A percentile compares a stretch with the other conserved stretches of the same genome.
These are phyloP conservation scores for Ornithoptera alexandrae DNA, from an alignment of 2,888 invertebrate species.

Conservation along the genomic window DNA sequence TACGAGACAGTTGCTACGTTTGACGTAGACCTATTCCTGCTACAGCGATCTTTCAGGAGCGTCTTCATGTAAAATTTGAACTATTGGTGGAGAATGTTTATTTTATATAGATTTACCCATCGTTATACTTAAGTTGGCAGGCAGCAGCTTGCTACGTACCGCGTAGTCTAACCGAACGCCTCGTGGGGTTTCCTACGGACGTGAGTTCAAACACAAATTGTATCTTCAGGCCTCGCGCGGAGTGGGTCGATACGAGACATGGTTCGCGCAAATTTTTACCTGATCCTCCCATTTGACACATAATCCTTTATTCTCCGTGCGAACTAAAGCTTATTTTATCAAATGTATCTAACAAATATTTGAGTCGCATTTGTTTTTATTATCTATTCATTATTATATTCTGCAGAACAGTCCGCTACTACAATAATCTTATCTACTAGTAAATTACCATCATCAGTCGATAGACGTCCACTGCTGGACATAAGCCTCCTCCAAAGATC, in stretches of 20 bases:
- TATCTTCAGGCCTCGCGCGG: conserved; percentile 10
- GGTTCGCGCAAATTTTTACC: conserved; percentile 5
- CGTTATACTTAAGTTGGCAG: not conserved
- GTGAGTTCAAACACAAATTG: conserved; percentile 27
- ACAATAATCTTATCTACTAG: too few relatives aligned
- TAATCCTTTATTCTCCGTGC: not conserved
- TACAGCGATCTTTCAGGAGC: too few relatives aligned
- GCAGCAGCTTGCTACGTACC: not conserved
- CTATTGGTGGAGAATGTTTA: too few relatives aligned
- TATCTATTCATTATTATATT: not conserved
- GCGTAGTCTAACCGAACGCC: conserved; percentile 21
- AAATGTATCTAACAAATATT: not conserved
- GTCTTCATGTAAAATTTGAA: too few relatives aligned
- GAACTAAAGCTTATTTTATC: not conserved
- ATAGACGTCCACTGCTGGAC: too few relatives aligned
- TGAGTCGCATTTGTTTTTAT: not conserved
- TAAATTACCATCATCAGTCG: too few relatives aligned
- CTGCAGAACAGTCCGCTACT: too few relatives aligned
- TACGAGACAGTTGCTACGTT: too few relatives aligned
- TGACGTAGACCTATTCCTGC: too few relatives aligned
- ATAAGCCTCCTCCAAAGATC: too few relatives aligned
- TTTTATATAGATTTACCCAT: not conserved
- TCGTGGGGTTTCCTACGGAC: conserved; percentile 16
- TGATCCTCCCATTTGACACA: conserved; percentile 6
- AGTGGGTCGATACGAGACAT: conserved; percentile 12